Base-by-base conservation (phyloP, 2,888 invertebrate genomes). In the Drosophila paramelanica region DNA sequence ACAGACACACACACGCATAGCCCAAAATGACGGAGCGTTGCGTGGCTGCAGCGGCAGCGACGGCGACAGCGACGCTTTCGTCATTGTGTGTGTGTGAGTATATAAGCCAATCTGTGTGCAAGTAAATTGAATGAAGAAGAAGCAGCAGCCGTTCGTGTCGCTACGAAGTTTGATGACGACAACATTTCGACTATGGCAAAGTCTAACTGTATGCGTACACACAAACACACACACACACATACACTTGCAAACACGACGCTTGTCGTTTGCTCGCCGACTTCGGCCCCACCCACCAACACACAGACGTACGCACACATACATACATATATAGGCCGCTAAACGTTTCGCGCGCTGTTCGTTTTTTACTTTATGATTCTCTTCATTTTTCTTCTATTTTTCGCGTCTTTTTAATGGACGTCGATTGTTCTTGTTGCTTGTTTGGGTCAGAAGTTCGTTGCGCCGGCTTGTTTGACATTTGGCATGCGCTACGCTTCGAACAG, bases 141-240 rank as follows among this genome's bases (percentile, higher is more conserved):
- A 80, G 77, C 45, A 56, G 56, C 38, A 60, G 43, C 10, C 39
- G 66, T 65, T 62, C 58, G 85, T 51, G 55, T 60, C 25, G 81
- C 43, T 47, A 75, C 73, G 72, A 79, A 77, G 84, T 69, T 77
- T 86, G 89, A 83, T 83, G 89, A 83, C 84, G 87, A 77, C 77
- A 83, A 74, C 61, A 66, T 46, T 66, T 68, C 49, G 67, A 66
- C 67, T 65, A 80, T 64, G 55, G 65, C 71, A 79, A 81, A 81
- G 75, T 81, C 85, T 84, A 81, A 88, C 88, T 57, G 49, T 74
- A 51, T 64, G 47, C 53, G 46, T 10, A 17, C 20, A 50, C 5
- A 36, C 17, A 27, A 23, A 31, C 8, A 43, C 42, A 17, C 17
- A 17, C 17, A 17, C 6, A 11, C 25, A 43, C 17, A 27, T 23